Conservation (phyloP, 2,888 invertebrate genomes). For the Tenthredo notha region DNA sequence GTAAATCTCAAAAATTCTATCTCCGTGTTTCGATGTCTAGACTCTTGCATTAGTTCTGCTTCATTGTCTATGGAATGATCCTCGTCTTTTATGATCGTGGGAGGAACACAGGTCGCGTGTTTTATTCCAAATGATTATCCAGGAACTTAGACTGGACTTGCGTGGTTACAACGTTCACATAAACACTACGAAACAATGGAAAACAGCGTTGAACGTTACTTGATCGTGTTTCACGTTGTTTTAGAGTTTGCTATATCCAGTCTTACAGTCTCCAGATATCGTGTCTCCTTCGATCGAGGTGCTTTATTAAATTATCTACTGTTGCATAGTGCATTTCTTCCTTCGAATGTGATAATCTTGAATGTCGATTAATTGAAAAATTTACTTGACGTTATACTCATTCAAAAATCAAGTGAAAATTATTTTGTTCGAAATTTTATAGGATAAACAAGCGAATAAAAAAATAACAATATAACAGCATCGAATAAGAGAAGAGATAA, state of each 20-base stretch:
- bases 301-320: conserved; percentile 7
- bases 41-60: conserved; percentile 27
- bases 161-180: neutral
- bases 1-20: neutral
- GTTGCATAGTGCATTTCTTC: neutral
- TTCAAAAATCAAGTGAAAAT: neutral
- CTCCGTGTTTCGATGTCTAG: conserved; percentile 21
- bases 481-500: conserved; percentile 6
- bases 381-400: neutral
- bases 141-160: conserved; percentile 8
- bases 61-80: conserved; percentile 29
- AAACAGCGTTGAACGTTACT: conserved; percentile 24
- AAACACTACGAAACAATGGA: conserved; percentile 14
- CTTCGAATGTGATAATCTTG: neutral
- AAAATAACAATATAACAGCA: neutral
- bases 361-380: neutral
- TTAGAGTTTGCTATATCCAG: neutral
- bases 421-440: neutral
- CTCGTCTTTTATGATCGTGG: neutral
- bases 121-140: conserved; percentile 26
- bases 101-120: neutral
- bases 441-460: neutral
- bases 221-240: conserved; percentile 11
- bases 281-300: neutral
- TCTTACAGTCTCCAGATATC: neutral